Conservation (phyloP, 2,113 vertebrate species). For the Hydropotes inermis region DNA sequence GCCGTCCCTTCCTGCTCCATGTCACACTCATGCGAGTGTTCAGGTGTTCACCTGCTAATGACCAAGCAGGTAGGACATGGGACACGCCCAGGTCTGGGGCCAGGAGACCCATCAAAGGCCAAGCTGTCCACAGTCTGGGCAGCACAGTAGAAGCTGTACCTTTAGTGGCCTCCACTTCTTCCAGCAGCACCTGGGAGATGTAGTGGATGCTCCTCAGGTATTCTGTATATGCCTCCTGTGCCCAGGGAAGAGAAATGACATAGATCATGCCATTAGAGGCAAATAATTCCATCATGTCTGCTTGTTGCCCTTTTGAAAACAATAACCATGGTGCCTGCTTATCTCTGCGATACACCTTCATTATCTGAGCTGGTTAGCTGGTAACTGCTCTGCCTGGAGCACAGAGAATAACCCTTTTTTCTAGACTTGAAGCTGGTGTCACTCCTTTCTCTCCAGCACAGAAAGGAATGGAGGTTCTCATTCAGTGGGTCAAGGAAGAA, state of each 20-base stretch:
- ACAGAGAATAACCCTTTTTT: not conserved
- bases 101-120: not conserved
- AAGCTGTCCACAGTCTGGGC: not conserved
- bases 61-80: not conserved
- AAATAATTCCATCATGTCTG: fast-evolving
- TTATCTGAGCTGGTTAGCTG: not conserved
- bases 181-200: conserved; percentile 89
- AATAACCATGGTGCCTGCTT: not conserved
- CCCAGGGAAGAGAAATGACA: not conserved
- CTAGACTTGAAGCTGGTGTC: not conserved
- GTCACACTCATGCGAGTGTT: not conserved
- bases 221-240: conserved; percentile 92
- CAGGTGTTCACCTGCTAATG: not conserved
- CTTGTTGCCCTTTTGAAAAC: not conserved
- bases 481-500: not conserved
- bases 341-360: not conserved
- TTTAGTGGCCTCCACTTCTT: conserved; percentile 80
- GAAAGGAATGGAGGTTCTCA: not conserved
- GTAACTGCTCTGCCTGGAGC: not conserved
- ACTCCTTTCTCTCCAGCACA: not conserved
- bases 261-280: not conserved
- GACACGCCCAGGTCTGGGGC: not conserved
- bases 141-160: conserved; percentile 73
- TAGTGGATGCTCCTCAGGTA: conserved; percentile 91
- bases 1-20: not conserved